Evolutionary conservation across 2,888 invertebrate species (phyloP).

Genomic region (Drosophila greeni): DNA sequence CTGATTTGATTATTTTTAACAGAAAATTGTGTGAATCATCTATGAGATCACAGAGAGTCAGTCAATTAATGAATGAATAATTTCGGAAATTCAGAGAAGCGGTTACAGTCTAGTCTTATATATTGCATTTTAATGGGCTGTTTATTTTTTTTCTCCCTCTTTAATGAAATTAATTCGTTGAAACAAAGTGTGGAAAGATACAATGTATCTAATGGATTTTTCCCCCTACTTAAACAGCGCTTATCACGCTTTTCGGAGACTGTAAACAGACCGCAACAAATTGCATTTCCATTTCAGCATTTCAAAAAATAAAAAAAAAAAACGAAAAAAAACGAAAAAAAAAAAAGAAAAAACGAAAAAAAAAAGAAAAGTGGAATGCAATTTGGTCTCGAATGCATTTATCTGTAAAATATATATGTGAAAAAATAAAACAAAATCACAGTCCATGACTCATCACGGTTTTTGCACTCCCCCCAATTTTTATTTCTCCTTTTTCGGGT

Average conservation of each 20-base stretch:
- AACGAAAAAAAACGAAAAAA: no score
- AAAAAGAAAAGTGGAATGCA: slow-evolving; percentile 48
- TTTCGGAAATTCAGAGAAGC: slow-evolving; percentile 4
- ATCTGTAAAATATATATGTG: slow-evolving; percentile 1
- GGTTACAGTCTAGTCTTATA: neutral
- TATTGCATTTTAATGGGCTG: slow-evolving; percentile 17
- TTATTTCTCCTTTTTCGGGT: slow-evolving; percentile 7
- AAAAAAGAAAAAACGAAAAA: slow-evolving; percentile 42
- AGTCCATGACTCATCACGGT: slow-evolving; percentile 36
- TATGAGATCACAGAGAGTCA: slow-evolving; percentile 26
- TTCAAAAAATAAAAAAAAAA: slow-evolving; percentile 13
- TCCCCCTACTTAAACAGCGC: slow-evolving; percentile 15
- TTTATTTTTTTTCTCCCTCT: no score
- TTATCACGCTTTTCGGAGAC: slow-evolving; percentile 38
- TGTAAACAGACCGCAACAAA: slow-evolving; percentile 61
- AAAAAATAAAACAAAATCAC: slow-evolving; percentile 28
- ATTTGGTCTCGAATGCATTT: slow-evolving; percentile 37
- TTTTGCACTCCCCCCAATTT: slow-evolving; percentile 22
- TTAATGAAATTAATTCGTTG: slow-evolving; percentile 5
- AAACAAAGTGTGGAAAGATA: slow-evolving; percentile 11
- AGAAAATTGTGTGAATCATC: slow-evolving; percentile 26
- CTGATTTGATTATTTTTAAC: slow-evolving; percentile 12
- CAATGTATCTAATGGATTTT: slow-evolving; percentile 23
- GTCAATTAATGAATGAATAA: slow-evolving; percentile 17
- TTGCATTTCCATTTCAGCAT: slow-evolving; percentile 56